Evolutionary conservation across 1,140 invertebrate genomes (phyloP), one percentile per base, ranked within the genome.

Genomic region (Choristoneura fumiferana): DNA sequence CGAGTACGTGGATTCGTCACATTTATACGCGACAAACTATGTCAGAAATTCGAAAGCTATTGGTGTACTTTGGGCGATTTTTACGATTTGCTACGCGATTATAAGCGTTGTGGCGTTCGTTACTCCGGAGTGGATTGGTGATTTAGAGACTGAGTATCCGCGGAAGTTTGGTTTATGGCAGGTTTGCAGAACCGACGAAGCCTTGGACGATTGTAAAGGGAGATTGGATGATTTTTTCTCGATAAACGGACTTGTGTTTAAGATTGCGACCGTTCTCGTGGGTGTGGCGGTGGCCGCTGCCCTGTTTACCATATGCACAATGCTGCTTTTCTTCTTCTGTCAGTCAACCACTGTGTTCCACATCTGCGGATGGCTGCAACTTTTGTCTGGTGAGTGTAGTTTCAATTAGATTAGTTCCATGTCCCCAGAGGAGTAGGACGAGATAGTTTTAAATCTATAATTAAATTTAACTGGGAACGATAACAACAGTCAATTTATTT

Each of bases 1-100:
- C 67, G 95, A 97, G 82, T 97, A 97, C 85, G 95, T 96, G 53
- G 96, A 97, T 78, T 95, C 95, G 52, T 94, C 94, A 55, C 95
- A 97, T 86, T 93, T 97, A 80, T 96, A 97, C 85, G 96, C 95
- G 53, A 95, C 96, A 14, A 98, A 96, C 87, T 99, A 98, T 87
- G 95, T 98, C 38, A 92, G 97, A 73, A 98, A 99, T 92, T 97
- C 96, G 43, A 97, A 98, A 91, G 97, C 98, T 36, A 97, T 99
- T 56, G 97, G 96, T 37, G 97, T 99, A 12, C 91, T 99, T 40
- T 99, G 98, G 98, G 97, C 95, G 14, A 96, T 99, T 68, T 98
- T 99, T 83, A 96, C 96, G 54, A 96, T 98, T 75, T 99, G 98
- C 89, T 99, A 97, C 86, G 96, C 96, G 52, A 98, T 99, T 71